phyloP scores from a whole-genome alignment of 2,888 invertebrate species.

The Sylvicola cinctus region DNA sequence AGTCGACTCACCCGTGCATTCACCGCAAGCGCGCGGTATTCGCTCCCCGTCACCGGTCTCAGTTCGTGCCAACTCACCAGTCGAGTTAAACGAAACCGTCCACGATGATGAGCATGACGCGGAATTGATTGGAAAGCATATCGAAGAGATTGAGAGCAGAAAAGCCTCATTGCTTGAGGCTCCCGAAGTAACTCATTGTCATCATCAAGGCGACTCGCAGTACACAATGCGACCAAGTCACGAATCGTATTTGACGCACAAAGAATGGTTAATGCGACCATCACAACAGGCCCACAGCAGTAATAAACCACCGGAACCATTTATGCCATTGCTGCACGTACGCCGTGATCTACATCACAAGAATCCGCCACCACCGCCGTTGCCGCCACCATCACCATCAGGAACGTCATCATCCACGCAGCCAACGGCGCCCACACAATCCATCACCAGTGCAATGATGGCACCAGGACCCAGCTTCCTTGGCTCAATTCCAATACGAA shows the following conservation, averaged over 20 bases:
- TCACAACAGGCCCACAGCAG: slow-evolving; percentile 12
- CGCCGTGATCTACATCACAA: slow-evolving; percentile 51
- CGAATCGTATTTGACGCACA: slow-evolving; percentile 16
- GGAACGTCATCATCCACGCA: slow-evolving; percentile 28
- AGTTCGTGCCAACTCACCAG: too few species aligned
- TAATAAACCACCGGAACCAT: slow-evolving; percentile 18
- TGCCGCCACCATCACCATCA: slow-evolving; percentile 23
- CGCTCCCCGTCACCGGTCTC: slow-evolving; percentile 11
- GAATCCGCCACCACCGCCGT: slow-evolving; percentile 22
- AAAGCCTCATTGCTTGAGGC: slow-evolving; percentile 22
- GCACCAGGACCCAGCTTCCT: slow-evolving; percentile 21
- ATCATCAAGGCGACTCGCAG: slow-evolving; percentile 38
- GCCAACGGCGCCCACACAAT: slow-evolving; percentile 21
- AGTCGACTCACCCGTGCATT: slow-evolving; percentile 38
- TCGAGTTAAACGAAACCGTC: not conserved
- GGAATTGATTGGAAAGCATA: slow-evolving; percentile 22
- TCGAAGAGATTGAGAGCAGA: slow-evolving; percentile 29
- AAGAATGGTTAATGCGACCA: slow-evolving; percentile 17
- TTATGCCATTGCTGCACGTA: slow-evolving; percentile 45
- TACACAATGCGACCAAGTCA: slow-evolving; percentile 59
- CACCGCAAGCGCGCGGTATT: slow-evolving; percentile 31
- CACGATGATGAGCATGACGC: slow-evolving; percentile 10
- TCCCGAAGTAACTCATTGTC: slow-evolving; percentile 43
- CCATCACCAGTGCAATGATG: slow-evolving; percentile 12
- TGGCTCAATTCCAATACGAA: slow-evolving; percentile 23